phyloP scores from a whole-genome alignment of 64 coral and sea anemone genomes.

The Trachythela sp. region DNA sequence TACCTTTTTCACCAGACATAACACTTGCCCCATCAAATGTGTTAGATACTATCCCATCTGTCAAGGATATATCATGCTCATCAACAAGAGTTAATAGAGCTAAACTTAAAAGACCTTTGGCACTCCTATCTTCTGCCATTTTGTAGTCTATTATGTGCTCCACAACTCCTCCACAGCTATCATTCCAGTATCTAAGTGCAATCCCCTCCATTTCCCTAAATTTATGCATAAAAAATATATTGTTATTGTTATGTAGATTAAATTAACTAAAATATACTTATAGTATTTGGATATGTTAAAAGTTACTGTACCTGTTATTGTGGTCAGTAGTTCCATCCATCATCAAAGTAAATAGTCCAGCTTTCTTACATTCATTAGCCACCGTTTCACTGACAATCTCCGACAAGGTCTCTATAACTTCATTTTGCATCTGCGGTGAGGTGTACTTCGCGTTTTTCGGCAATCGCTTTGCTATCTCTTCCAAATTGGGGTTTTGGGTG shows the following conservation, averaged over 20 bases:
- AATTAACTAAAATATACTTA: neutral
- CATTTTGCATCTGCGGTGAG: neutral
- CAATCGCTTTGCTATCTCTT: neutral
- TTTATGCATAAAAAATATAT: neutral
- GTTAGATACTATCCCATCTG: slow-evolving; percentile 20
- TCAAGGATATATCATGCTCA: slow-evolving; percentile 4
- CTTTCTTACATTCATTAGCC: neutral
- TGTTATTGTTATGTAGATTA: neutral
- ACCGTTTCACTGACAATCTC: slow-evolving; percentile 12
- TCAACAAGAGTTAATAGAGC: neutral
- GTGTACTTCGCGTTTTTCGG: neutral
- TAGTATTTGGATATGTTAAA: neutral
- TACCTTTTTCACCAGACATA: slow-evolving; percentile 15
- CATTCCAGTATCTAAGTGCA: neutral
- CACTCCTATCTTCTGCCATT: neutral
- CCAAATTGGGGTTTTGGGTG: neutral
- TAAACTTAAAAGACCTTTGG: slow-evolving; percentile 1
- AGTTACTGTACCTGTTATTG: neutral
- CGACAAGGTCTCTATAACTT: neutral
- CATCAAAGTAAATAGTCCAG: slow-evolving; percentile 14
- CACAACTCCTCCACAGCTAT: neutral
- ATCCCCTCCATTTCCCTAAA: slow-evolving; percentile 17
- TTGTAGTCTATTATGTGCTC: neutral
- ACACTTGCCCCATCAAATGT: slow-evolving; percentile 25
- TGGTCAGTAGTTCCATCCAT: slow-evolving; percentile 7